A percentile compares a stretch with the other conserved stretches of the same genome.
phyloP scores from a whole-genome alignment of 2,797 vertebrate species.

The Periophthalmus magnuspinnatus region DNA sequence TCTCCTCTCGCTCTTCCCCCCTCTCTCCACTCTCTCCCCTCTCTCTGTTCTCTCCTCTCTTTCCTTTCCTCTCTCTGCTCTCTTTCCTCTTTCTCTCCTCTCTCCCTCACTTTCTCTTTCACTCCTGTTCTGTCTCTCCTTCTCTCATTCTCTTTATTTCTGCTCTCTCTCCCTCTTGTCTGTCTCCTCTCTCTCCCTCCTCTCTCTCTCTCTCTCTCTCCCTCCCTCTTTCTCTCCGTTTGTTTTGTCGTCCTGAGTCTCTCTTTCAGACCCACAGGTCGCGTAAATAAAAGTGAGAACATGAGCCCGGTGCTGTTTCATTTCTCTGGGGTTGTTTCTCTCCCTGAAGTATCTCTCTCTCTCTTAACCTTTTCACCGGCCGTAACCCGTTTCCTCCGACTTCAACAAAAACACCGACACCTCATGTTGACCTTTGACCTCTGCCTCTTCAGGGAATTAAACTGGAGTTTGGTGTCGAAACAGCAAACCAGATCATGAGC shows the following conservation, averaged over 20 bases:
- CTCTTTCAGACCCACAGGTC: slow-evolving; percentile 62
- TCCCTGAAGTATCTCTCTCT: slow-evolving; percentile 43
- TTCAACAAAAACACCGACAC: slow-evolving; percentile 17
- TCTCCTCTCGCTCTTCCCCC: no score
- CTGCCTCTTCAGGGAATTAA: slow-evolving; percentile 24
- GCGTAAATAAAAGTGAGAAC: slow-evolving; percentile 67
- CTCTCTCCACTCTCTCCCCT: background rate
- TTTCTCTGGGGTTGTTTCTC: slow-evolving; percentile 38
- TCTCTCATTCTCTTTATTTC: no score
- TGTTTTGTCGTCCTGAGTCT: slow-evolving; percentile 38
- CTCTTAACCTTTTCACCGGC: slow-evolving; percentile 45
- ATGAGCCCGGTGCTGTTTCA: slow-evolving; percentile 44
- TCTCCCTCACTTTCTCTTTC: no score
- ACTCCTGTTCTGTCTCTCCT: no score
- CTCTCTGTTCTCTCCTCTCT: background rate
- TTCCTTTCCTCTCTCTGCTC: no score
- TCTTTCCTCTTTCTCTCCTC: no score
- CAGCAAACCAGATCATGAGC: background rate
- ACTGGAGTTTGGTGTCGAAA: slow-evolving; percentile 2
- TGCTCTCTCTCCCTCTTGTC: no score
- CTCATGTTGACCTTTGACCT: slow-evolving; percentile 22
- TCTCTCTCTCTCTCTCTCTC: background rate
- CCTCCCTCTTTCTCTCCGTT: slow-evolving; percentile 26
- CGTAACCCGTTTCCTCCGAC: slow-evolving; percentile 34
- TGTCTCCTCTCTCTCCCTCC: background rate